phyloP scores from a whole-genome alignment of 2,797 vertebrate genomes.

The Hemitrygon akajei region DNA sequence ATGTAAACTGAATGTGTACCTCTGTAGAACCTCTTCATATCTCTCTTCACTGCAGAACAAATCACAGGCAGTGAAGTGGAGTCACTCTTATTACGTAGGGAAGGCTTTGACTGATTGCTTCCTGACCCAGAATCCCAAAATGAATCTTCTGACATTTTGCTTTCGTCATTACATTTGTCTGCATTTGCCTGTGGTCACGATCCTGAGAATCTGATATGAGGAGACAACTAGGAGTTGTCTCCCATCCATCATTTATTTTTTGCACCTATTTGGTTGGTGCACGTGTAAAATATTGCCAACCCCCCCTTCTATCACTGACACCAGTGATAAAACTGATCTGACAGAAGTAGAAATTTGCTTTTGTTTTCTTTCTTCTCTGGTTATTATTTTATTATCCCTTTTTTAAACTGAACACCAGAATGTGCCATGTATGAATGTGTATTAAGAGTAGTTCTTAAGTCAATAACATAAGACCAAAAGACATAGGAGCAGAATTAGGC shows the following conservation, averaged over 20 bases:
- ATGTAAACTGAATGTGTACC: neutral
- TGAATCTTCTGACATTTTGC: conserved; percentile 14
- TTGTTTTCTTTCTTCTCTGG: neutral
- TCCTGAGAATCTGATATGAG: neutral
- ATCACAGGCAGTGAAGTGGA: neutral
- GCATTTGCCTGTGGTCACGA: neutral
- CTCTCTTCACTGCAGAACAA: too few relatives aligned
- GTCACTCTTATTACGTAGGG: neutral
- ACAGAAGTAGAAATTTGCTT: neutral
- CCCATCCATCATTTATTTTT: neutral
- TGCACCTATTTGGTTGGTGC: neutral
- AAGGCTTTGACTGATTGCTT: neutral
- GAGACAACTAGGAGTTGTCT: neutral
- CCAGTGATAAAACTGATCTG: neutral
- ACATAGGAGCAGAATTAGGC: too few relatives aligned
- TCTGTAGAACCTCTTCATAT: too few relatives aligned
- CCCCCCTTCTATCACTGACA: neutral
- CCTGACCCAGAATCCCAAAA: too few relatives aligned
- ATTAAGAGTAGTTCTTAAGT: neutral
- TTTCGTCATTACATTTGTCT: neutral
- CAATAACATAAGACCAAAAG: too few relatives aligned
- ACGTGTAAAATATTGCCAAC: neutral
- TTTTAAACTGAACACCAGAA: neutral
- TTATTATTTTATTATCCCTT: neutral
- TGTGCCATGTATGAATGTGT: neutral